A percentile compares a stretch with the other conserved stretches of the same genome.
Conservation (phyloP, 2,888 invertebrate species). For the Oxytorus armatus region DNA sequence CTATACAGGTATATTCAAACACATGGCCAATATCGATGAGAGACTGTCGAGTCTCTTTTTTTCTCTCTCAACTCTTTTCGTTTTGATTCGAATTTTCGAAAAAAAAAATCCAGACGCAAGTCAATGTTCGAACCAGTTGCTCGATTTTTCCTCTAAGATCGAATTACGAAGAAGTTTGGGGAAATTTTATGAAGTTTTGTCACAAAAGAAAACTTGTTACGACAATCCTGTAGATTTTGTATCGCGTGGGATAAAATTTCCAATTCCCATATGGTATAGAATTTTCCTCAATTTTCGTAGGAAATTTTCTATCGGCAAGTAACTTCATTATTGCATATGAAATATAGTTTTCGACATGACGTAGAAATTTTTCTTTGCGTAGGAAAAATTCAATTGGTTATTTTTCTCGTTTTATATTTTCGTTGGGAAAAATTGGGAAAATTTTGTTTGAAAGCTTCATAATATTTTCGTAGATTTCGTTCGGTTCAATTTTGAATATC, state of each 20-base stretch:
- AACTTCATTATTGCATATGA: too few species aligned
- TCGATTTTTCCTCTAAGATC: too few species aligned
- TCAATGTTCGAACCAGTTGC: too few species aligned
- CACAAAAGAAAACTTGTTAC: too few species aligned
- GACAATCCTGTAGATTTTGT: too few species aligned
- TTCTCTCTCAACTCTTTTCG: not conserved
- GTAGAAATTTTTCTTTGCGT: not conserved
- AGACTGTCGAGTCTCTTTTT: not conserved
- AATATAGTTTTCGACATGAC: too few species aligned
- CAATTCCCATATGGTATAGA: too few species aligned
- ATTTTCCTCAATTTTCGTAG: too few species aligned
- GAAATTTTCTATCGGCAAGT: not conserved
- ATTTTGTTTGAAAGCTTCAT: not conserved
- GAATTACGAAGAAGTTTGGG: too few species aligned
- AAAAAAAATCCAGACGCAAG: not conserved
- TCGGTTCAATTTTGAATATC: not conserved
- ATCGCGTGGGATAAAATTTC: too few species aligned
- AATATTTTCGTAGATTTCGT: not conserved
- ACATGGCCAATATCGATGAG: not conserved
- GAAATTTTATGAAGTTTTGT: too few species aligned
- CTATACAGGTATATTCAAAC: constrained; percentile 75
- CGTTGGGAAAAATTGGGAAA: not conserved
- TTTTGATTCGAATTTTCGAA: not conserved
- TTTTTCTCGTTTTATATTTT: not conserved
- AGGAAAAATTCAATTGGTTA: not conserved